phyloP scores from a whole-genome alignment of 2,797 vertebrate genomes.

The Enteromius paludinosus region DNA sequence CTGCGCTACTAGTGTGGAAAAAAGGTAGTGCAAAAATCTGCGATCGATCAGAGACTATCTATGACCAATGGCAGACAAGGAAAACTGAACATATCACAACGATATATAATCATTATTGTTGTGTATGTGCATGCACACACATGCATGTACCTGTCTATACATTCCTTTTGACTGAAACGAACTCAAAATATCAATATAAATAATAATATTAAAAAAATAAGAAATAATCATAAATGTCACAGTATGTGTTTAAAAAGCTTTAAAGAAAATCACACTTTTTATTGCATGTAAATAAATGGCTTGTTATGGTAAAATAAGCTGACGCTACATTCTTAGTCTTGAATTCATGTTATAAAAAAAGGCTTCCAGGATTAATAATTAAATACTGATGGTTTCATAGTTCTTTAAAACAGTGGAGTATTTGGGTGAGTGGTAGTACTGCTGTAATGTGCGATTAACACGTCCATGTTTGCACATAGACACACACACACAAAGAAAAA shows the following conservation, averaged over 20 bases:
- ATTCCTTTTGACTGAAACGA: not conserved
- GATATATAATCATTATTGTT: not conserved
- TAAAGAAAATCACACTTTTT: not conserved
- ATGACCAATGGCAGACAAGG: not conserved
- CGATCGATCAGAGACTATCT: no score
- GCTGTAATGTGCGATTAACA: conserved; percentile 55
- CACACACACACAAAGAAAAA: conserved; percentile 58
- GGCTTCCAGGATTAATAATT: not conserved
- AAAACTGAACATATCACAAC: not conserved
- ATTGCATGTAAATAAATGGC: not conserved
- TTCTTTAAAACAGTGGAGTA: not conserved
- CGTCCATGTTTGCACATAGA: conserved; percentile 45
- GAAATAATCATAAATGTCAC: not conserved
- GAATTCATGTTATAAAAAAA: not conserved
- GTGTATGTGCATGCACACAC: not conserved
- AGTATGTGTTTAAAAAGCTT: not conserved
- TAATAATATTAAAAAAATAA: not conserved
- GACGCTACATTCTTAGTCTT: not conserved
- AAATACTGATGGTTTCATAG: not conserved
- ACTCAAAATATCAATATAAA: not conserved
- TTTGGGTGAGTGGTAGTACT: conserved; percentile 45
- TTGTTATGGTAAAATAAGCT: not conserved
- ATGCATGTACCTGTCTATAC: not conserved
- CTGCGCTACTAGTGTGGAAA: not conserved
- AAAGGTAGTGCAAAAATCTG: not conserved